These are phyloP conservation scores for Dallia pectoralis DNA, from an alignment of 2,797 vertebrate genomes.

Conservation along the genomic window DNA sequence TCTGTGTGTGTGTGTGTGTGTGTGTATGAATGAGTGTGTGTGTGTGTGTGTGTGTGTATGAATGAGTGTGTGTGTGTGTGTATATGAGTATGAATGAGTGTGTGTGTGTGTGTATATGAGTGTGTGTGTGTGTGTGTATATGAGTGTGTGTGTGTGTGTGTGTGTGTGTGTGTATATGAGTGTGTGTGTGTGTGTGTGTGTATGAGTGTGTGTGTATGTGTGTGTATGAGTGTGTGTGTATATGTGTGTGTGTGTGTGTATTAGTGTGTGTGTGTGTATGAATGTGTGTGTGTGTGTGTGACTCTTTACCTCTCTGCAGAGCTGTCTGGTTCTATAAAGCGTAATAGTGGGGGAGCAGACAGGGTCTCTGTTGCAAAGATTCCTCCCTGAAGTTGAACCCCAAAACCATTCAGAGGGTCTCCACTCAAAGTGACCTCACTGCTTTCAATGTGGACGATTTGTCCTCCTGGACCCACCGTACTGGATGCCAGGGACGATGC, in stretches of 20 bases:
- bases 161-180: background rate
- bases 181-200: background rate
- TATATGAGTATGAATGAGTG: no score
- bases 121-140: no score
- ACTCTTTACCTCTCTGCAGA: conserved; percentile 90
- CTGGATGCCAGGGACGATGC: conserved; percentile 89
- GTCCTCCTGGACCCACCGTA: conserved; percentile 90
- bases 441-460: conserved; percentile 92
- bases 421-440: conserved; percentile 87
- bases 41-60: no score
- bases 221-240: background rate
- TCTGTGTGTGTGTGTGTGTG: no score
- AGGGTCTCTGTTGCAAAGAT: conserved; percentile 95
- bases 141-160: background rate
- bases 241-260: background rate
- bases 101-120: no score
- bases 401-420: conserved; percentile 92
- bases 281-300: conserved; percentile 3
- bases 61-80: no score
- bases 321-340: conserved; percentile 96
- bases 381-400: conserved; percentile 95
- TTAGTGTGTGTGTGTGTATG: background rate
- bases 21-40: no score
- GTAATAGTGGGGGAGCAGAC: conserved; percentile 89
- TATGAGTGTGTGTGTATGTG: background rate